A percentile compares a stretch with the other conserved stretches of the same genome.
Evolutionary conservation across 1,140 invertebrate species (phyloP).

Genomic region (silkworm (Bombyx mori)): ASM3026992v2 NC_085131.1:6236001-6236500

Average conservation of each 20-base stretch:
- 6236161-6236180: no score
- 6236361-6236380: constrained; percentile 11
- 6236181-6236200: constrained; percentile 7
- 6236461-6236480: constrained; percentile 70
- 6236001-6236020: no score
- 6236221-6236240: constrained; percentile 61
- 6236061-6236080: no score
- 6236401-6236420: constrained; percentile 57
- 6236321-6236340: constrained; percentile 54
- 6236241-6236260: constrained; percentile 47
- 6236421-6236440: constrained; percentile 18
- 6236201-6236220: constrained; percentile 43
- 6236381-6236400: constrained; percentile 38
- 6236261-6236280: constrained; percentile 59
- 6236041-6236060: no score
- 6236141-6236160: no score
- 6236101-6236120: no score
- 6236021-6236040: no score
- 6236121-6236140: no score
- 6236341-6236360: constrained; percentile 21
- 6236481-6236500: constrained; percentile 68
- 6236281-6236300: constrained; percentile 51
- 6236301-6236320: constrained; percentile 64
- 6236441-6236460: constrained; percentile 44
- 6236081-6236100: no score